Evolutionary conservation across 2,888 invertebrate species (phyloP), one percentile per base, ranked within the genome.

Genomic region (Ophioninae sp.): DNA sequence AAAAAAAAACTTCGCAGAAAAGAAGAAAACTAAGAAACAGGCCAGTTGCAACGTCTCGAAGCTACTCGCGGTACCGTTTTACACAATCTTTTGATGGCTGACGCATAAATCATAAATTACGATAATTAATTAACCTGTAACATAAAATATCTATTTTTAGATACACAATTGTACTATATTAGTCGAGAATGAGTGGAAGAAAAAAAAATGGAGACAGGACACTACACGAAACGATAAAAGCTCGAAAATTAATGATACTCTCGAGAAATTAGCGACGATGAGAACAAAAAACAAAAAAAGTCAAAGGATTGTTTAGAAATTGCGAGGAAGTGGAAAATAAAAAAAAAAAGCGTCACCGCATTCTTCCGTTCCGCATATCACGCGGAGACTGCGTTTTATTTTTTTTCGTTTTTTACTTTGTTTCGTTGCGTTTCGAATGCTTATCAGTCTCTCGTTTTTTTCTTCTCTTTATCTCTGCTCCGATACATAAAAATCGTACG

Each of bases 141-240:
- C 79, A 84, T 79, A 84, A 84, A 84, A 76, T 59, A 51, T 84
- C 82, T 84, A 84, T 84, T 84, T 30, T 84, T 84, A 84, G 84
- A 84, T 84, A 84, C 84, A 73, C 72, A 84, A 79, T 82, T 76
- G 71, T 84, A 82, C 79, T 79, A 82, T 82, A 82, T 79, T 73
- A 67, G 74, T 73, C 69, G 63, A 63, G 68, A 73, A 73, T 58
- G 8, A 23, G 76, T 51, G 73, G 68, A 63, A 37, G 56, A 61
- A 65, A 69, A 37, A 64, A 51, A 37, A 44, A 59, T 23, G n/a
- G 39, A 41, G 13, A 10, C 51, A 51, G 3, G 6, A 10, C 13
- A 10, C 51, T 51, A 51, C 1, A 51, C 17, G 51, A 51, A 41
- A 41, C 39, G 7, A 41, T 9, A 41, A 2, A 9, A 6, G 37